Conservation (phyloP, 2,888 invertebrate genomes). For the Oscheius sp. region DNA sequence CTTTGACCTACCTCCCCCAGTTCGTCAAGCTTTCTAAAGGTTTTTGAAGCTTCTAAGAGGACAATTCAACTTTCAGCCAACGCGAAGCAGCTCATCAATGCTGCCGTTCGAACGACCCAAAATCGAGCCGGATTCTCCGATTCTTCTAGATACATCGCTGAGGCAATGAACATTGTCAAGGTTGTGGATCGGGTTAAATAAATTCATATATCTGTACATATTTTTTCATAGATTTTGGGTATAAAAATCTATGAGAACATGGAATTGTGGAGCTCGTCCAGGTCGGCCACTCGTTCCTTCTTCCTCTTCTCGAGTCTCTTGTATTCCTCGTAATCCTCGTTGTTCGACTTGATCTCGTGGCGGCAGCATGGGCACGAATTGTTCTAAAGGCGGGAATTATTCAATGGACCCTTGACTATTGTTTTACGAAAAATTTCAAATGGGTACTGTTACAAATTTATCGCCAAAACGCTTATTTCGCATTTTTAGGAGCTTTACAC, state of each 20-base stretch:
- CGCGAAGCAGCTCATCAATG: constrained; percentile 24
- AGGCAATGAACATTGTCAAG: constrained; percentile 34
- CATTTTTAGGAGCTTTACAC: no score
- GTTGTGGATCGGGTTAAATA: constrained; percentile 3
- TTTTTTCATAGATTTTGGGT: background rate
- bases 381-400: constrained; percentile 11
- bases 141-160: constrained; percentile 9
- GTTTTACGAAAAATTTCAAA: no score
- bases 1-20: constrained; percentile 35
- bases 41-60: background rate
- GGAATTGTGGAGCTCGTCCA: constrained; percentile 32
- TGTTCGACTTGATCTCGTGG: constrained; percentile 23
- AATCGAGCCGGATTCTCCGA: constrained; percentile 3
- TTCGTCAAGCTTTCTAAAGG: constrained; percentile 33
- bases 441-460: no score
- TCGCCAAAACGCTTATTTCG: no score
- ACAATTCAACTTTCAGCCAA: constrained; percentile 22
- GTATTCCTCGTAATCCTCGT: constrained; percentile 38
- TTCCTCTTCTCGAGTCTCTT: constrained; percentile 36
- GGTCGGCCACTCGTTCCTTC: constrained; percentile 14
- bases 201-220: background rate
- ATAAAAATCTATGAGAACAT: constrained; percentile 22
- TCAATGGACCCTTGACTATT: no score
- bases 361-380: constrained; percentile 44
- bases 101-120: constrained; percentile 22